phyloP scores from a whole-genome alignment of 2,888 invertebrate genomes.

The Catocala nupta region DNA sequence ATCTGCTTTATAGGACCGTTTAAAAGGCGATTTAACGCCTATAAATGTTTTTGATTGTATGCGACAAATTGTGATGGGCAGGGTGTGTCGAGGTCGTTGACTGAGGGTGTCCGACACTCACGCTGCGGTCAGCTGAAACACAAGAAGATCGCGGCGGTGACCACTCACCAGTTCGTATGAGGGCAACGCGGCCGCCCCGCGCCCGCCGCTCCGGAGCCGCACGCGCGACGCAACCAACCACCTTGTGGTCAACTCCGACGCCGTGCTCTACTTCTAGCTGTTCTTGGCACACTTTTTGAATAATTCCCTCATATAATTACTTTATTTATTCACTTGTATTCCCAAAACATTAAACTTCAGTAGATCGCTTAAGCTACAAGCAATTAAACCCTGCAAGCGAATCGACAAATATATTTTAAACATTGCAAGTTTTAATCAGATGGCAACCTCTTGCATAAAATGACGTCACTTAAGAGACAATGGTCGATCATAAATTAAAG shows the following conservation, averaged over 20 bases:
- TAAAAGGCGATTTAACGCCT: slow-evolving; percentile 76
- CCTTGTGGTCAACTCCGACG: slow-evolving; percentile 44
- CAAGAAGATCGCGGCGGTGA: slow-evolving; percentile 74
- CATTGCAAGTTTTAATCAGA: slow-evolving; percentile 64
- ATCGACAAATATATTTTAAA: slow-evolving; percentile 47
- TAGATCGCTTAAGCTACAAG: no score
- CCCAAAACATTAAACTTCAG: no score
- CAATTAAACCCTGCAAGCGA: slow-evolving; percentile 16
- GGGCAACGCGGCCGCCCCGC: slow-evolving; percentile 36
- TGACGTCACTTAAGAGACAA: slow-evolving; percentile 83
- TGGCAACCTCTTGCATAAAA: slow-evolving; percentile 68
- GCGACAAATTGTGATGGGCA: slow-evolving; percentile 74
- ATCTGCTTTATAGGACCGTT: slow-evolving; percentile 74
- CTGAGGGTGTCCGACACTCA: slow-evolving; percentile 62
- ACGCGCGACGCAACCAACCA: slow-evolving; percentile 45
- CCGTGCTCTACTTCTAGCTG: neutral
- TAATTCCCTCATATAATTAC: no score
- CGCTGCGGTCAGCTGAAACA: slow-evolving; percentile 79
- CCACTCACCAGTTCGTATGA: slow-evolving; percentile 56
- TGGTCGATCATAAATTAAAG: slow-evolving; percentile 84
- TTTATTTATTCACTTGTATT: no score
- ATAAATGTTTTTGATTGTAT: slow-evolving; percentile 74
- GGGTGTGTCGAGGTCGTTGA: slow-evolving; percentile 75
- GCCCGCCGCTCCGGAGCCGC: slow-evolving; percentile 44
- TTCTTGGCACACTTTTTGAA: no score